phyloP scores from a whole-genome alignment of 2,888 invertebrate species.

The Hetaerina titia region DNA sequence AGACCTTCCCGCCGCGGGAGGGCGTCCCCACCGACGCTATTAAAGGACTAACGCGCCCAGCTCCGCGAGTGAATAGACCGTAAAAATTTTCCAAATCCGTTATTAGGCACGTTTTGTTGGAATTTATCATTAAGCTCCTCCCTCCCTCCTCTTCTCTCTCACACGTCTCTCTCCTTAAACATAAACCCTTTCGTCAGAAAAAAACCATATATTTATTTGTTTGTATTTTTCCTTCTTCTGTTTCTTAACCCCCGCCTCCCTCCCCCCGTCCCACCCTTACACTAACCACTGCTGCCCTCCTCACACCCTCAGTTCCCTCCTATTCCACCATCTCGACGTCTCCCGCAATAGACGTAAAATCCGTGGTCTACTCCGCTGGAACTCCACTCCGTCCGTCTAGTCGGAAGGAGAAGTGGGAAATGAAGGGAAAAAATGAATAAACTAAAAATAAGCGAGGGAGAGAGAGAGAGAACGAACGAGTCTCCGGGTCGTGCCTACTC shows the following conservation, averaged over 20 bases:
- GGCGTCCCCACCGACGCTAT: not conserved
- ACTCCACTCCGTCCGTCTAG: not conserved
- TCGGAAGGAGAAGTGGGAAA: not conserved
- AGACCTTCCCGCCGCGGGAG: not conserved
- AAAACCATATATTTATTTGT: not conserved
- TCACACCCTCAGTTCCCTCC: not conserved
- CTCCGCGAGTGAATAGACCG: not conserved
- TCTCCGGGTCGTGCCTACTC: conserved; percentile 14
- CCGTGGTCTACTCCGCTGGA: not conserved
- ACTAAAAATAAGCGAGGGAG: not conserved
- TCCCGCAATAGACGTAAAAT: not conserved
- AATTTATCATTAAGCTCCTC: not conserved
- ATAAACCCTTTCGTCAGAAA: not conserved
- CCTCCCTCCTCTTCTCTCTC: not conserved
- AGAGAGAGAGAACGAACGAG: not conserved
- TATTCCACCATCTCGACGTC: not conserved
- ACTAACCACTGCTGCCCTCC: not conserved
- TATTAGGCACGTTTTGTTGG: not conserved
- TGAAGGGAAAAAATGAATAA: not conserved
- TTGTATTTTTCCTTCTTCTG: not conserved
- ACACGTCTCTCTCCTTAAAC: not conserved
- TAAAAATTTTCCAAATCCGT: conserved; percentile 5
- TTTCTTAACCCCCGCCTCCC: not conserved
- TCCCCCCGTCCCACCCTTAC: not conserved
- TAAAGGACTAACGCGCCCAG: not conserved